Base-by-base conservation (phyloP, 2,888 invertebrate species). In the Acleris emargana region DNA sequence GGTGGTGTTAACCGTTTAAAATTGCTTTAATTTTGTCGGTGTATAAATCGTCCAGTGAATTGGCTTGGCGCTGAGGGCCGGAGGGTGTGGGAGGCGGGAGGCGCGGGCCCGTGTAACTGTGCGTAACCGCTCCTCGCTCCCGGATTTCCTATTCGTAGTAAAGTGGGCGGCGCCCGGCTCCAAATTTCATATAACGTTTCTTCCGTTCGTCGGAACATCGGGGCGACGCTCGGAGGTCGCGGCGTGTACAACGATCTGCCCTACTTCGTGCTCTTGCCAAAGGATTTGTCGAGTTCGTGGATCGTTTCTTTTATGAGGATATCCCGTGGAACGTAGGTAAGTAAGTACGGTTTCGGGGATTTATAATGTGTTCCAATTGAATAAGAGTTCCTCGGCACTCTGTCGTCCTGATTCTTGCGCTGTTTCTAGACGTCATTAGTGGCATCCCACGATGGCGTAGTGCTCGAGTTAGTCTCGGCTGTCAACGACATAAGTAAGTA, bases 71-170 rank as follows among this genome's bases (percentile, higher is more conserved):
- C 79, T 80, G 84, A 84, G 84, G 83, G 87, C 81, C 80, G 82
- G 81, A 86, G 89, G 86, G 88, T 85, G 86, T 81, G 72, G 80
- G 69, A 58, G 73, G 72, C 75, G 76, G 72, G 74, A 75, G 82
- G 81, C 77, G 75, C 78, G 84, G 87, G 86, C 88, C 88, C 91
- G 91, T 89, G 89, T 88, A 88, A 88, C 88, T 88, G 89, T 87
- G 89, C 88, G 91, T 92, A 89, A 90, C 91, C 90, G 90, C 87
- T 90, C 84, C 88, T 87, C 88, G 88, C 88, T 90, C 87, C 89
- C 91, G 91, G 91, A 89, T 89, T 93, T 93, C 92, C 92, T 91
- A 89, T 90, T 89, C 88, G 89, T 88, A 92, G 90, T 90, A 90
- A 90, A 91, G 89, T 89, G 89, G 89, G 88, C 90, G 89, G 90